Base-by-base conservation (phyloP, 2,888 invertebrate genomes). In the Drosophila peninsularis region DNA sequence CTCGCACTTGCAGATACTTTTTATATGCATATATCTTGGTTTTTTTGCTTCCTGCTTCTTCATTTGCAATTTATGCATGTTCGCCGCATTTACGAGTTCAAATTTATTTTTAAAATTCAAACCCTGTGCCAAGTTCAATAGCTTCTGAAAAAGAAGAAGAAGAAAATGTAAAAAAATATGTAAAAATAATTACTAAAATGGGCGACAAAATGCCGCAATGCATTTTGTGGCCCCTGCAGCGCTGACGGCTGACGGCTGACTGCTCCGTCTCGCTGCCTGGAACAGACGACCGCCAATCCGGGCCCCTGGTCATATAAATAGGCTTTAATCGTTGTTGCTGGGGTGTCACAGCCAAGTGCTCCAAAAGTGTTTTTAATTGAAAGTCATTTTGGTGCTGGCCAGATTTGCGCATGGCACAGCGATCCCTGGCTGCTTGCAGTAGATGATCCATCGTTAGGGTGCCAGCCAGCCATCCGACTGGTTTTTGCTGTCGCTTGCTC, bases 81-180 rank as follows among this genome's bases (percentile, higher is more conserved):
- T 62, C 53, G 21, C 39, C 42, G 21, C 68, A 56, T 76, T 47
- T 68, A 62, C 75, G 57, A 74, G 41, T 61, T 66, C 39, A 47
- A 61, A 55, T 78, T 63, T 78, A 81, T 82, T 81, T 81, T 77
- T 82, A 88, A 86, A 84, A 71, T 64, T 49, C 69, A 65, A 80
- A 81, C 75, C 84, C 89, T 79, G 78, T 87, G 83, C 89, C 81
- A 88, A 86, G 89, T 88, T 88, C 85, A 85, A 86, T 88, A 87
- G 84, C 89, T 83, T 75, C 73, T 78, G 66, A 68, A 70, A 65
- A 60, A 45, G 13, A 47, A 10, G 44, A 58, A 24, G 24, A 24
- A 24, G 24, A 24, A 24, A 24, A 24, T 5, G 24, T 24, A 49
- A n/a, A 14, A 50, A 71, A 69, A 72, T 68, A 75, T 75, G 63